Evolutionary conservation across 1,140 invertebrate species (phyloP).

Genomic region (Vollenhovia emeryi): DNA sequence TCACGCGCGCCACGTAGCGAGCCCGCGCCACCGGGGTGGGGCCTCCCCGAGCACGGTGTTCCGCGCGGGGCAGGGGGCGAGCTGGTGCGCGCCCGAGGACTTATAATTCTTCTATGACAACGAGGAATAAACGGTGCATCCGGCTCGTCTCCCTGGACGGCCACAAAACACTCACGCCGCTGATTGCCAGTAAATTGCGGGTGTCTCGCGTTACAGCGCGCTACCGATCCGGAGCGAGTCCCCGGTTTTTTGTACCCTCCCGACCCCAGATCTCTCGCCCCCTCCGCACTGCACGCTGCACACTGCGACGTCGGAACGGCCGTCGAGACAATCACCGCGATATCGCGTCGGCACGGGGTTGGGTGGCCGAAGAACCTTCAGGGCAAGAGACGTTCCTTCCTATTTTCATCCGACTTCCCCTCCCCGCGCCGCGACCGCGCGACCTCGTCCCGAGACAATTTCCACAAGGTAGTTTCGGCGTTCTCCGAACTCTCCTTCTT

Average conservation of each 20-base stretch:
- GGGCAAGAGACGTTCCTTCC: conserved; percentile 41
- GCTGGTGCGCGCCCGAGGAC: conserved; percentile 63
- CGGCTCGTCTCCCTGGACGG: conserved; percentile 71
- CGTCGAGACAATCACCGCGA: conserved; percentile 42
- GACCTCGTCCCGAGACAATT: conserved; percentile 59
- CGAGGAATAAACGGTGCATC: conserved; percentile 76
- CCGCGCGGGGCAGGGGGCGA: background rate
- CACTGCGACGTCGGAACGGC: conserved; percentile 29
- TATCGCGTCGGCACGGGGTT: conserved; percentile 1
- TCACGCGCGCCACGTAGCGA: conserved; percentile 56
- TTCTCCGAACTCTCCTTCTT: conserved; percentile 42
- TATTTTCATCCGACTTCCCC: conserved; percentile 39
- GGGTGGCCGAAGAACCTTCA: conserved; percentile 29
- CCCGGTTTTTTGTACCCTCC: conserved; percentile 42
- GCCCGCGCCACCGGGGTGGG: background rate
- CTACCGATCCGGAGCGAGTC: conserved; percentile 62
- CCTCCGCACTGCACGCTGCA: background rate
- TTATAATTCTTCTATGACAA: conserved; percentile 80
- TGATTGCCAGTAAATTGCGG: conserved; percentile 81
- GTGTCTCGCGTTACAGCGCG: conserved; percentile 68
- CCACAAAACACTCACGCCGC: conserved; percentile 78
- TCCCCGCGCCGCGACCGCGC: background rate
- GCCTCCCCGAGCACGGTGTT: background rate
- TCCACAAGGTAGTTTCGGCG: conserved; percentile 57
- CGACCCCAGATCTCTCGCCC: background rate